Evolutionary conservation across 2,888 invertebrate species (phyloP), one percentile per base, ranked within the genome.

Genomic region (Leucophora obtusa): DNA sequence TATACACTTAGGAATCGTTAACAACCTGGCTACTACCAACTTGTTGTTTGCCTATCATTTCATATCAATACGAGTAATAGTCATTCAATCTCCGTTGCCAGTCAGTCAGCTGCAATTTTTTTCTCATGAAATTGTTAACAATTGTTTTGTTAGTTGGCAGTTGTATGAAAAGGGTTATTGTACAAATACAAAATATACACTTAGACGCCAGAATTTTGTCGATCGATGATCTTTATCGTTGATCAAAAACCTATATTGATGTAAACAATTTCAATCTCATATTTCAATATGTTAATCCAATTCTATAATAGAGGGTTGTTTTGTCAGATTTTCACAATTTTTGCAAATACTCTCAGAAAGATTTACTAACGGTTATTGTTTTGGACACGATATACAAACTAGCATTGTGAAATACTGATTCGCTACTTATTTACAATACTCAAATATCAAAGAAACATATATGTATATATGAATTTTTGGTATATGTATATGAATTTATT

Each of bases 1-100:
- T 63, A 58, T 21, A 33, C 71, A 73, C 58, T 75, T 68, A 58
- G 63, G 68, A 75, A 63, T 72, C 58, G 62, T 58, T 54, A 68
- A 75, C 68, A 75, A 75, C 17, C 53, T 21, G 71, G 75, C 79
- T 75, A 76, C 79, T 75, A 66, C 79, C 60, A 68, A 73, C 69
- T 74, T 28, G 47, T 21, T 68, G 50, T 69, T 63, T 28, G 43
- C 17, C 21, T 56, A 14, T 17, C 56, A 62, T 35, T 58, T 58
- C 7, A 21, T 38, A 35, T n/a, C n/a, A n/a, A n/a, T n/a, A n/a
- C 24, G 24, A 28, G 56, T 15, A n/a, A 47, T n/a, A 47, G 14
- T 28, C 15, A 56, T n/a, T 15, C 24, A 28, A 33, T 33, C 28
- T 28, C 56, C 4, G 28, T 24, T 56, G 28, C 17, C 15, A 56